These are phyloP conservation scores for Anarsia innoxiella DNA, from an alignment of 2,888 invertebrate genomes.

Conservation along the genomic window DNA sequence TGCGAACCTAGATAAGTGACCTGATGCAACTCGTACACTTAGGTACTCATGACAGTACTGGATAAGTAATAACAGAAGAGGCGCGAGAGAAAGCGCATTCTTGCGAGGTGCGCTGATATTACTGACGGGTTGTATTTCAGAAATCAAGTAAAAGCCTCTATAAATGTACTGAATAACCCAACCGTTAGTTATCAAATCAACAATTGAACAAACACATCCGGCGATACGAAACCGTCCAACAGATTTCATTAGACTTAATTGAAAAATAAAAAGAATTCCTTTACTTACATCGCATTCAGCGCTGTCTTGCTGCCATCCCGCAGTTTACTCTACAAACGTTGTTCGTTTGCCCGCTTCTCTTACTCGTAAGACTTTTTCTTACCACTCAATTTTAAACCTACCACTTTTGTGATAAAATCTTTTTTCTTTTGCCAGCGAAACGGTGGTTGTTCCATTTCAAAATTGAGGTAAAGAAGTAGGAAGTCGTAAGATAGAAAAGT, in stretches of 20 bases:
- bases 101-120: too few species aligned
- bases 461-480: too few species aligned
- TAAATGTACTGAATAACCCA: too few species aligned
- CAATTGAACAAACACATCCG: slow-evolving; percentile 26
- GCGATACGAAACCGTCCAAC: slow-evolving; percentile 24
- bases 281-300: slow-evolving; percentile 55
- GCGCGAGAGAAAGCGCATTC: too few species aligned
- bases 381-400: too few species aligned
- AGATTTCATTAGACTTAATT: slow-evolving; percentile 60
- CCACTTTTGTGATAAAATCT: background rate
- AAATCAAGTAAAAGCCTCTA: too few species aligned
- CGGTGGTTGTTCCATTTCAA: too few species aligned
- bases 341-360: slow-evolving; percentile 22
- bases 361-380: slow-evolving; percentile 19
- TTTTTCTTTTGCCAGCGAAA: background rate
- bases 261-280: slow-evolving; percentile 59
- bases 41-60: too few species aligned
- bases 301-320: slow-evolving; percentile 45
- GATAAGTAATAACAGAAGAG: too few species aligned
- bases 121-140: too few species aligned
- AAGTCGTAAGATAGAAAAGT: slow-evolving; percentile 21
- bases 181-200: slow-evolving; percentile 13
- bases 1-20: too few species aligned
- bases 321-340: slow-evolving; percentile 58
- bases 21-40: too few species aligned